These are phyloP conservation scores for Atherix ibis DNA, from an alignment of 2,888 invertebrate genomes.

Conservation along the genomic window DNA sequence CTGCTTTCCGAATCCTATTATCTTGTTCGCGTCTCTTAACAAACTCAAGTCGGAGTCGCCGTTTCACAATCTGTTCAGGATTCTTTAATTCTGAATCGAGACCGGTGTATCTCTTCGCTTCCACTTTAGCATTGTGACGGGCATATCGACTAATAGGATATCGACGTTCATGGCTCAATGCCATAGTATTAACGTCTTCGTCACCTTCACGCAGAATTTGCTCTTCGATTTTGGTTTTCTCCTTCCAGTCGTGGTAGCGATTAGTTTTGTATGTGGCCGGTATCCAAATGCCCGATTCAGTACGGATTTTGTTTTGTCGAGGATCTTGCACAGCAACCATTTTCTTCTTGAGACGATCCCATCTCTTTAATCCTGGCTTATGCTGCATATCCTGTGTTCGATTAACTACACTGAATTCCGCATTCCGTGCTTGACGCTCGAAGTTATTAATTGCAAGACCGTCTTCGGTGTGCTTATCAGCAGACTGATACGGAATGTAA, in stretches of 20 bases:
- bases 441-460: conserved; percentile 59
- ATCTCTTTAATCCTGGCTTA: conserved; percentile 49
- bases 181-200: conserved; percentile 22
- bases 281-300: conserved; percentile 91
- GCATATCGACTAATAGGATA: conserved; percentile 54
- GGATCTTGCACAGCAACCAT: conserved; percentile 51
- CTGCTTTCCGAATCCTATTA: conserved; percentile 31
- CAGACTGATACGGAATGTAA: conserved; percentile 72
- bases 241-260: conserved; percentile 74
- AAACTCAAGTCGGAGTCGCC: conserved; percentile 38
- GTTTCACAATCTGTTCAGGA: conserved; percentile 65
- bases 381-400: conserved; percentile 57
- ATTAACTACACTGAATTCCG: conserved; percentile 65
- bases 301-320: conserved; percentile 66
- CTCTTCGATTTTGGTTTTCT: conserved; percentile 41
- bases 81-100: conserved; percentile 46
- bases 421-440: conserved; percentile 59
- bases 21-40: conserved; percentile 46
- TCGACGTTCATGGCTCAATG: conserved; percentile 19
- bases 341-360: conserved; percentile 95
- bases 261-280: conserved; percentile 89
- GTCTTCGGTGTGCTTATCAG: conserved; percentile 68
- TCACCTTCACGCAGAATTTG: conserved; percentile 25
- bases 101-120: conserved; percentile 38
- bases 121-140: conserved; percentile 58